These are phyloP conservation scores for Leptinotarsa rubiginosa DNA, from an alignment of 2,888 invertebrate genomes.

Conservation along the genomic window DNA sequence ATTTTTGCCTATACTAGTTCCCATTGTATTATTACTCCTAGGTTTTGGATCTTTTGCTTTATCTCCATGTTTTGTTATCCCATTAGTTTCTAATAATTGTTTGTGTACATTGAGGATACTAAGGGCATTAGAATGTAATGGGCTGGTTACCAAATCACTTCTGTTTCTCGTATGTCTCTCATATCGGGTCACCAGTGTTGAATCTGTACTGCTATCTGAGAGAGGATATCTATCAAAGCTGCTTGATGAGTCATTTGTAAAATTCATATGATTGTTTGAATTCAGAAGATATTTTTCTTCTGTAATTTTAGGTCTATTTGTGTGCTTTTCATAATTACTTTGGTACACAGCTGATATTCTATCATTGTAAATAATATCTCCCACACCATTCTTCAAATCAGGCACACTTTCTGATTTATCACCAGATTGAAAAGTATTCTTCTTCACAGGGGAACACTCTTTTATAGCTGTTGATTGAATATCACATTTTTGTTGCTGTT, in stretches of 20 bases:
- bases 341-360: not conserved
- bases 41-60: conserved; percentile 33
- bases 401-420: conserved; percentile 63
- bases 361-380: conserved; percentile 52
- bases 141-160: conserved; percentile 42
- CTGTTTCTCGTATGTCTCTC: conserved; percentile 39
- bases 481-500: conserved; percentile 16
- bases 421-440: conserved; percentile 56
- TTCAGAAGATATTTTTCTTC: not conserved
- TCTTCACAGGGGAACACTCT: conserved; percentile 42
- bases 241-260: conserved; percentile 13
- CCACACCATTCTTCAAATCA: conserved; percentile 61
- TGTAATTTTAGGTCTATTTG: not conserved
- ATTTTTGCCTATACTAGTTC: conserved; percentile 36
- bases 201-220: conserved; percentile 54
- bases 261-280: not conserved
- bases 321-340: not conserved
- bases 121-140: conserved; percentile 54
- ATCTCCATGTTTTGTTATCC: conserved; percentile 35
- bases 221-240: conserved; percentile 37
- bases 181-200: conserved; percentile 55
- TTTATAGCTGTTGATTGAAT: conserved; percentile 45
- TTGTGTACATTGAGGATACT: conserved; percentile 55
- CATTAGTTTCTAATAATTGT: conserved; percentile 46
- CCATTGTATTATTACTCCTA: conserved; percentile 43